A percentile compares a stretch with the other conserved stretches of the same genome.
Conservation (phyloP, 1,140 invertebrate genomes). For the Solen grandis region DNA sequence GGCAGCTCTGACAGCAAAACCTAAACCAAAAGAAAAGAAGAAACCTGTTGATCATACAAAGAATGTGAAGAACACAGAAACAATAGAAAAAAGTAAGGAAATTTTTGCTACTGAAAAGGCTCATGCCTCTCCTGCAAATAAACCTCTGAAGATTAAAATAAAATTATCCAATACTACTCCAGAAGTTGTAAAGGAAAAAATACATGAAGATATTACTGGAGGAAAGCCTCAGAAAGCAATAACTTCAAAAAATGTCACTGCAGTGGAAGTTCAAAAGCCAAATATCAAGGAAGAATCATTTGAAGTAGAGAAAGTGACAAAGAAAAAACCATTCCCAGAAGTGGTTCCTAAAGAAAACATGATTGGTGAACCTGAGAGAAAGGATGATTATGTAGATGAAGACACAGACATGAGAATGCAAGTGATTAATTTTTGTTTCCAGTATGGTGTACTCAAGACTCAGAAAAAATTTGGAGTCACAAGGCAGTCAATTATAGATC, state of each 20-base stretch:
- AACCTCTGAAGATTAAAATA: conserved; percentile 39
- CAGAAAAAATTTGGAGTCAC: conserved; percentile 47
- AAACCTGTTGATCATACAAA: neutral
- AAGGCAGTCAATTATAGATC: conserved; percentile 50
- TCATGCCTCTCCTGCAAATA: conserved; percentile 3
- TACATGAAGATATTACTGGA: neutral
- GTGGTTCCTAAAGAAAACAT: neutral
- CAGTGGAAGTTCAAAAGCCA: neutral
- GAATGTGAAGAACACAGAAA: neutral
- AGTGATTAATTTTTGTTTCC: conserved; percentile 44
- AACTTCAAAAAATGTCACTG: neutral
- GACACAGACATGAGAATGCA: conserved; percentile 43
- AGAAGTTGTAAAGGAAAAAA: neutral
- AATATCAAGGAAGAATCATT: neutral
- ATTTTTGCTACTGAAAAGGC: too few relatives aligned
- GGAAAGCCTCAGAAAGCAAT: neutral
- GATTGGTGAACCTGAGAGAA: neutral
- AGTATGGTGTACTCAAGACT: conserved; percentile 46
- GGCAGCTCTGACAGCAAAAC: neutral
- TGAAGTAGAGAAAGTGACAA: neutral
- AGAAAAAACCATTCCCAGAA: neutral
- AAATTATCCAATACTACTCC: conserved; percentile 14
- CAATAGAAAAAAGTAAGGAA: neutral
- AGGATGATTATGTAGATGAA: conserved; percentile 11
- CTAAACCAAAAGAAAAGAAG: neutral